Base-by-base conservation (phyloP, 2,113 vertebrate species). In the Halichoerus grypus region DNA sequence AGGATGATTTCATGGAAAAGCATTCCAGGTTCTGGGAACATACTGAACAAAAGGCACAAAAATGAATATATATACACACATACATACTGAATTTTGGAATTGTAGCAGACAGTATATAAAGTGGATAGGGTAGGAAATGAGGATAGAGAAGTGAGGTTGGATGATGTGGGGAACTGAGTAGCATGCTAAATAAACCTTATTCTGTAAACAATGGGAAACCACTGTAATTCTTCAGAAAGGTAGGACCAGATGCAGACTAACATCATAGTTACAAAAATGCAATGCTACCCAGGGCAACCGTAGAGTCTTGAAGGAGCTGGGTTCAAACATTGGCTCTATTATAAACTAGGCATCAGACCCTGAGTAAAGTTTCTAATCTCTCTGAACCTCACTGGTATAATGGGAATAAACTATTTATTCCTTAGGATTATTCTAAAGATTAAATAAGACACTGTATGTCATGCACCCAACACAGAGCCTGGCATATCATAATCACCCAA, bases 171-270 rank as follows among this genome's bases (percentile, higher is more conserved):
- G 12, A 15, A 59, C 2, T 83, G 79, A 93, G 33, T 0, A 61
- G n/a, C 76, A 83, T 14, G 31, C 22, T 83, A 36, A 88, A 67
- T 57, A 93, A 83, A 49, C 18, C 19, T 69, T 67, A 49, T 59
- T 84, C 33, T 71, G 24, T 46, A 88, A 96, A 57, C 65, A 88
- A 33, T 16, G 71, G 55, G 71, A 92, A 97, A 59, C 7, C 46
- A 83, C 28, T 46, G 14, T 21, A 42, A 65, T 19, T 84, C 49
- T 76, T 91, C 53, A 51, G 49, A 84, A 65, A 39, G 31, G 16
- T 33, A 65, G 49, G 26, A 4, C 22, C 55, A 49, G 21, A n/a
- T 7, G 13, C 28, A 82, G 39, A 9, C 19, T 33, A 95, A 81
- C 24, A 80, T 28, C 21, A 67, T 3, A 0, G 31, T 21, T 69